Base-by-base conservation (phyloP, 2,113 vertebrate species). In the Dasyprocta punctata region DNA sequence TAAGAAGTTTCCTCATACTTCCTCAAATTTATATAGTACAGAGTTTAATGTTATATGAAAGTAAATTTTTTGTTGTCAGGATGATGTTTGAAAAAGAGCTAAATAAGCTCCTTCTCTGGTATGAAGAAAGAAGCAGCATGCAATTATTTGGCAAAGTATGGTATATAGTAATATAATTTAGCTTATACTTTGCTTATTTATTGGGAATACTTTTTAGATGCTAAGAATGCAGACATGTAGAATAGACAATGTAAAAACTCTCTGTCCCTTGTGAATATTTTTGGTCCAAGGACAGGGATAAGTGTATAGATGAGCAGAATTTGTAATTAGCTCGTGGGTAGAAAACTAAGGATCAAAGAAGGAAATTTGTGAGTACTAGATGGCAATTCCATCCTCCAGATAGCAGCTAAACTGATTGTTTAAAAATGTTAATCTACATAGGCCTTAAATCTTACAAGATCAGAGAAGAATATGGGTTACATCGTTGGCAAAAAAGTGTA, bases 1-100 rank as follows among this genome's bases (percentile, higher is more conserved):
- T 38, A 81, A 96, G 24, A 90, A 24, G 0, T 77, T 95, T 96
- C 38, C 44, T 73, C 47, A 80, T 92, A 93, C 44, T 67, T 94
- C 47, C n/a, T 95, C n/a, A 96, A 75, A 67, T 95, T 93, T 89
- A 33, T 86, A 3, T 52, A 77, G 67, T 86, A 1, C 11, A 90
- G 49, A 95, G 78, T 75, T 52, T 92, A 96, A 91, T 54, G 77
- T 90, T 95, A 93, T 86, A 0, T 89, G 47, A 94, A 96, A 87
- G 63, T 90, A 97, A 92, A 49, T 86, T 86, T n/a, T 69, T 30
- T 58, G 17, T 92, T 94, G n/a, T 73, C 38, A 78, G n/a, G 56
- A 69, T 81, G 8, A 73, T 96, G 88, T 90, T 96, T 84, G 20
- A 93, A 65, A 0, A 73, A 1, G 80, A 17, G 26, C 75, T 78